These are phyloP conservation scores for Nemoura dubitans DNA, from an alignment of 2,888 invertebrate species.

Conservation along the genomic window DNA sequence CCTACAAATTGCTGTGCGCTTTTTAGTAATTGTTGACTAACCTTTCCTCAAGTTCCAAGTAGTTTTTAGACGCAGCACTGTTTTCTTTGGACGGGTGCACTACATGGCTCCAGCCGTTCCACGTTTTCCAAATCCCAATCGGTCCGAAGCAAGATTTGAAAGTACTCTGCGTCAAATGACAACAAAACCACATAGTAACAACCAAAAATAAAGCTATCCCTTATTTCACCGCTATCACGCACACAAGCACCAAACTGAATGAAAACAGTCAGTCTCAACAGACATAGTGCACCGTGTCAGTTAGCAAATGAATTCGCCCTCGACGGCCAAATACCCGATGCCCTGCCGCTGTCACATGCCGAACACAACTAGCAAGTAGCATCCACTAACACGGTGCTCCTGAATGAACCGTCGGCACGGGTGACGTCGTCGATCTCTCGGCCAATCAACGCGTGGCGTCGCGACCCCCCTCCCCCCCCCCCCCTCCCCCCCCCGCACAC, in stretches of 20 bases:
- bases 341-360: no score
- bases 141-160: constrained; percentile 48
- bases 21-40: no score
- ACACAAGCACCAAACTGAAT: no score
- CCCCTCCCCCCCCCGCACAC: constrained; percentile 2
- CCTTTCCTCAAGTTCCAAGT: background rate
- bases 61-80: constrained; percentile 23
- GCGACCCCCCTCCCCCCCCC: background rate
- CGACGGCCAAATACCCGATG: no score
- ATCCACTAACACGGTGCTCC: constrained; percentile 1
- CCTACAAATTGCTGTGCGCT: no score
- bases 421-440: constrained; percentile 29
- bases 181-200: constrained; percentile 49
- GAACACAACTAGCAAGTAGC: no score
- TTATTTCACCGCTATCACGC: background rate
- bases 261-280: background rate
- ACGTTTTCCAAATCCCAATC: constrained; percentile 49
- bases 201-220: background rate
- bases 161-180: constrained; percentile 48
- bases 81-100: constrained; percentile 47
- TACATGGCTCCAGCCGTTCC: constrained; percentile 50
- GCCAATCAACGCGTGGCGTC: constrained; percentile 21
- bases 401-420: constrained; percentile 41
- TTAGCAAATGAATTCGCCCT: no score
- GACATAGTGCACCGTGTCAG: background rate